Conservation (phyloP, 2,113 vertebrate species). For the Eulemur rufifrons region DNA sequence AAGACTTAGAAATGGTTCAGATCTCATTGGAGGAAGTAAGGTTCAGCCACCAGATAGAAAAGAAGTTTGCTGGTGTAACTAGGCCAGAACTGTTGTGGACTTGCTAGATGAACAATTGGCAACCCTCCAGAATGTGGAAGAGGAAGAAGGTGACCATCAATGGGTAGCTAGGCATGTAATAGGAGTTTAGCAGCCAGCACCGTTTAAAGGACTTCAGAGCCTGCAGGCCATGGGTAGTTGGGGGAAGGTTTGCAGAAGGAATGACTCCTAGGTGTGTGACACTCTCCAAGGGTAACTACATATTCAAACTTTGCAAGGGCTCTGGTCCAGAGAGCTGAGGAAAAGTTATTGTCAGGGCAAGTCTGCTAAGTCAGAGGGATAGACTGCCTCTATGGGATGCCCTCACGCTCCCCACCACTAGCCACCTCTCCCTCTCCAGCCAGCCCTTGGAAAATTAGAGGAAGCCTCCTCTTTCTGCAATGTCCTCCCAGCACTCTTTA, state of each 20-base stretch:
- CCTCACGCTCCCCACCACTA: background rate
- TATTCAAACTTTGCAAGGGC: background rate
- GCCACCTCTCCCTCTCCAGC: background rate
- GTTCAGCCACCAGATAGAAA: background rate
- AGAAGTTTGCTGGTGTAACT: background rate
- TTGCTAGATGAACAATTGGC: background rate
- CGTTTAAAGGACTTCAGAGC: background rate
- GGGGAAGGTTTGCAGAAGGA: background rate
- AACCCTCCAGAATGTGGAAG: background rate
- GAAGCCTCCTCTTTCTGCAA: background rate
- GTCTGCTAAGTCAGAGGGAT: background rate
- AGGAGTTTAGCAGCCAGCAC: background rate
- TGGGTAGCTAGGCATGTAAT: background rate
- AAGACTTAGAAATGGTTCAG: background rate
- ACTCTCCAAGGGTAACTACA: no score
- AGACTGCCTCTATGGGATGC: no score
- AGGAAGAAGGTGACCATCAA: background rate
- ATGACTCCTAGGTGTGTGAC: background rate
- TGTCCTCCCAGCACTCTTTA: background rate
- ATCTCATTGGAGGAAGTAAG: background rate
- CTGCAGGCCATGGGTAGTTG: background rate
- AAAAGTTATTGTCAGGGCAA: background rate
- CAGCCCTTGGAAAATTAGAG: background rate
- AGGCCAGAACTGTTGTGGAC: background rate
- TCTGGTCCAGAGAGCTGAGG: background rate